Percentiles rank a stretch among this genome's conserved stretches.
Evolutionary conservation across 35 echinoderm and acorn worm genomes (phyloP).

Genomic region (Strongylocentrotus purpuratus): DNA sequence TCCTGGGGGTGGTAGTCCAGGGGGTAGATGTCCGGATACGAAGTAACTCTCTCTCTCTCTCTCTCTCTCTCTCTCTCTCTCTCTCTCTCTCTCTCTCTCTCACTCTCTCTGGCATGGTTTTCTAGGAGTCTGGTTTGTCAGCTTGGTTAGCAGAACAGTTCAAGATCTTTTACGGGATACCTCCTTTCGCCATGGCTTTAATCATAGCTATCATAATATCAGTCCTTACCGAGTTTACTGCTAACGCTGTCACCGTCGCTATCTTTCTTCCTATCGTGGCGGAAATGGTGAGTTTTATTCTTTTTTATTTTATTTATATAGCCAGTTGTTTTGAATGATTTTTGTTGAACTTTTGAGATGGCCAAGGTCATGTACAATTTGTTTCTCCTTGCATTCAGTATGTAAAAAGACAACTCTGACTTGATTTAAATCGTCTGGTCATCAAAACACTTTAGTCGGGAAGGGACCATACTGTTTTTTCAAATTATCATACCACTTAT

Average conservation of each 20-base stretch:
- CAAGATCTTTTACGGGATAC: not conserved
- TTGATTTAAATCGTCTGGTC: too few relatives aligned
- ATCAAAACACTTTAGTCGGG: too few relatives aligned
- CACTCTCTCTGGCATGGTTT: not conserved
- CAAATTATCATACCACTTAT: too few relatives aligned
- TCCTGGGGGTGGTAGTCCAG: too few relatives aligned
- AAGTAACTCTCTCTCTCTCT: not conserved
- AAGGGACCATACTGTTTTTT: too few relatives aligned
- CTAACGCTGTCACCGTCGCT: not conserved
- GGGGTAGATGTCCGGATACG: too few relatives aligned
- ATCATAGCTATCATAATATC: not conserved
- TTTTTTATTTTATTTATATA: not conserved
- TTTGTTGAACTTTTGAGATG: not conserved
- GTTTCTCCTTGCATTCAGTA: not conserved
- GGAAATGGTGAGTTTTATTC: not conserved
- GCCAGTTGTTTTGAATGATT: too few relatives aligned
- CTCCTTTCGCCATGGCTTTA: not conserved
- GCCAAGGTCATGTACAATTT: not conserved
- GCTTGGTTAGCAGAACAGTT: not conserved
- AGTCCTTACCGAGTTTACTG: not conserved
- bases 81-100: not conserved
- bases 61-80: not conserved
- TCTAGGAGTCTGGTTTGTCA: not conserved
- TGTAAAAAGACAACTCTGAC: too few relatives aligned
- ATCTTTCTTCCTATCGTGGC: slow-evolving; percentile 34